Percentiles rank a stretch among this genome's conserved stretches.
These are phyloP conservation scores for Saguinus imperator DNA, from an alignment of 2,113 vertebrate species.

Conservation along the genomic window DNA sequence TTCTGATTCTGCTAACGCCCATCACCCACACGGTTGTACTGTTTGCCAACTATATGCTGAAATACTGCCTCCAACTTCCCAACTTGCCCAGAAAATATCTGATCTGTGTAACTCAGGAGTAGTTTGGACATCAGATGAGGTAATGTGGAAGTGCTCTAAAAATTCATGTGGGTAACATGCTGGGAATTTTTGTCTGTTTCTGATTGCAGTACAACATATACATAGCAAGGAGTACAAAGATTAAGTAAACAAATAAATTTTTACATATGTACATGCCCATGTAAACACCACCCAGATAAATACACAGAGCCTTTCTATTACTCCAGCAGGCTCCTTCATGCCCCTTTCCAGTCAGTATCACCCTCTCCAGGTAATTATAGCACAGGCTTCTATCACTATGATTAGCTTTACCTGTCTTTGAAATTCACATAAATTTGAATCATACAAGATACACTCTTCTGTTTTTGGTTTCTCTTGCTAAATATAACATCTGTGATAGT, in stretches of 20 bases:
- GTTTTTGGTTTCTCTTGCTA: background rate
- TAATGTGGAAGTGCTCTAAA: background rate
- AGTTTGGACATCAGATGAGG: background rate
- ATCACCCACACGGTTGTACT: background rate
- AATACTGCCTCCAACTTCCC: background rate
- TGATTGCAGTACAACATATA: background rate
- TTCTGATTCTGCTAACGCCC: background rate
- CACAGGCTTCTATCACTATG: background rate
- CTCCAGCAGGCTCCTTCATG: background rate
- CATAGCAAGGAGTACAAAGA: background rate
- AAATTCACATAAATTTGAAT: conserved; percentile 19
- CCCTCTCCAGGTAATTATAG: background rate
- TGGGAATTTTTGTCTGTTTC: background rate
- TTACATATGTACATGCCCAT: background rate
- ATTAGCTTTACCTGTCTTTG: conserved; percentile 6
- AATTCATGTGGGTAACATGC: background rate
- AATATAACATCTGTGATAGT: background rate
- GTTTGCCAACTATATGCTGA: background rate
- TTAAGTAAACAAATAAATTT: background rate
- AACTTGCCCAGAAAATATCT: background rate
- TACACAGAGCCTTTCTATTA: background rate
- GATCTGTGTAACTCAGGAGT: background rate
- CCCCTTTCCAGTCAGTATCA: background rate
- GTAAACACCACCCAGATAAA: background rate
- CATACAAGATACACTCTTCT: background rate